Percentiles rank a stretch among this genome's conserved stretches.
These are phyloP conservation scores for Caradrina clavipalpis DNA, from an alignment of 2,888 invertebrate genomes.

Conservation along the genomic window DNA sequence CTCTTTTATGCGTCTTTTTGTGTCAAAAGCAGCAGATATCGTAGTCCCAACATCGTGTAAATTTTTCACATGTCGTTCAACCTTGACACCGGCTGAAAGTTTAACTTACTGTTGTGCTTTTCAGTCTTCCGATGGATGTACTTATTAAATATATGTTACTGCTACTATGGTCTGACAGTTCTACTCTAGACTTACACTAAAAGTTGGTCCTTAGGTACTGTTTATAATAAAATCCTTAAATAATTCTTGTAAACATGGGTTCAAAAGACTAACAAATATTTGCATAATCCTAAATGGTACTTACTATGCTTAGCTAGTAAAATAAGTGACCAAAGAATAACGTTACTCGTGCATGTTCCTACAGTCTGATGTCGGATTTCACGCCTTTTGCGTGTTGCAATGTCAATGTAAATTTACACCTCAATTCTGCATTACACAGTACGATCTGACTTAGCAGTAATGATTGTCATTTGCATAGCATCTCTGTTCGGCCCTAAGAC, in stretches of 20 bases:
- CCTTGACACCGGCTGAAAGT: background rate
- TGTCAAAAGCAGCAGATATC: background rate
- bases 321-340: slow-evolving; percentile 7
- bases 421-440: slow-evolving; percentile 55
- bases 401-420: slow-evolving; percentile 59
- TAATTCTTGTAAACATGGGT: background rate
- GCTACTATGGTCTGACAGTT: background rate
- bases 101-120: background rate
- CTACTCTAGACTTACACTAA: background rate
- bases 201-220: too few relatives aligned
- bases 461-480: slow-evolving; percentile 63
- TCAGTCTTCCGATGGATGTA: too few relatives aligned
- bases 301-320: background rate
- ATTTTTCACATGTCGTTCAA: background rate
- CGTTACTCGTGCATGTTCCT: slow-evolving; percentile 3
- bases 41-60: background rate
- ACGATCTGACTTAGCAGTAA: slow-evolving; percentile 47
- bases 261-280: background rate
- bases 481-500: slow-evolving; percentile 46
- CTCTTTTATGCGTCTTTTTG: too few relatives aligned
- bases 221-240: background rate
- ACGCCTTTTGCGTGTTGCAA: slow-evolving; percentile 51
- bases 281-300: background rate
- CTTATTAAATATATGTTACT: too few relatives aligned
- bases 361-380: slow-evolving; percentile 43